Base-by-base conservation (phyloP, 2,797 vertebrate species). In the Lagocephalus sceleratus region DNA sequence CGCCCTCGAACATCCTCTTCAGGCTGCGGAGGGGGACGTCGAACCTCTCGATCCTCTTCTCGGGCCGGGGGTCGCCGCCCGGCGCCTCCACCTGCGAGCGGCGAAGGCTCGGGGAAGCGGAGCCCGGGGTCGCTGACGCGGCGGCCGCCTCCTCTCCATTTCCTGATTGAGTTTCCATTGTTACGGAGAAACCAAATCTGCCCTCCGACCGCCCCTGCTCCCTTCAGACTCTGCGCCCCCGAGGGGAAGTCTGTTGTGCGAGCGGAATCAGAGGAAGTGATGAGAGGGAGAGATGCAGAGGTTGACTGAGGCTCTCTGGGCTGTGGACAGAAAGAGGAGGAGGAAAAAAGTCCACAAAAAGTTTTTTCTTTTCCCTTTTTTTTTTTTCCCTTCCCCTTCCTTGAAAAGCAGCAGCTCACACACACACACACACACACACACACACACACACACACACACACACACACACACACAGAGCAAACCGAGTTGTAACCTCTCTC, bases 91-190 rank as follows among this genome's bases (percentile, higher is more conserved):
- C 76, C 84, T 79, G 83, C 44, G 47, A 60, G 78, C 60, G 59
- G 19, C 53, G 17, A 48, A 60, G 54, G 67, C 60, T 20, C 16
- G 19, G 57, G 65, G 79, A 83, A 77, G 68, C 48, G 39, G 25
- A 82, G 76, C 68, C 70, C 3, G 60, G 63, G 68, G 75, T 80
- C 5, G 66, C 75, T 60, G 53, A 66, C 60, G 55, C 67, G 19
- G 72, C 16, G 16, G 8, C 78, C 67, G 54, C 83, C 75, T 77
- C 86, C 69, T 79, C 82, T 84, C 85, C 82, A 82, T 88, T 91
- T 90, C 87, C 90, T 88, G 90, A 91, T 90, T 89, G 89, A 88
- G 78, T 92, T 91, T 92, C 92, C 91, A 92, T 93, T 91, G 88
- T 91, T 79, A 73, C 42, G 39, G 68, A 64, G 89, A 89, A 88